These are phyloP conservation scores for Chaenogobius annularis DNA, from an alignment of 2,113 vertebrate genomes.

Conservation along the genomic window DNA sequence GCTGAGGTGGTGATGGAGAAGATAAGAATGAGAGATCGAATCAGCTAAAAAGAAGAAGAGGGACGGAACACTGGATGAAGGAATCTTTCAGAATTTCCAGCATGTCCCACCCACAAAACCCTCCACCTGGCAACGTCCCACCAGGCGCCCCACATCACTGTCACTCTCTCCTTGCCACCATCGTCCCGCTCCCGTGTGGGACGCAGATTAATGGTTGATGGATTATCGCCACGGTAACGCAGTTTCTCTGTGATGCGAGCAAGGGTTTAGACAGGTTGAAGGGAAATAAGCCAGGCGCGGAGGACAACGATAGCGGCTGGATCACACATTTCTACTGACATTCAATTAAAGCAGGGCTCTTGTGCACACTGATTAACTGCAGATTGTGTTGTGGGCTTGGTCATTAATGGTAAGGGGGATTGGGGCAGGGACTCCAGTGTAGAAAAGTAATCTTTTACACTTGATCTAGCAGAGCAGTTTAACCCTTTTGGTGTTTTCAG, in stretches of 20 bases:
- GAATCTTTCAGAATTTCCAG: constrained; percentile 1
- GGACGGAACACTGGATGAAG: neutral
- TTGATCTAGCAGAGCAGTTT: neutral
- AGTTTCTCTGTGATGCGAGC: neutral
- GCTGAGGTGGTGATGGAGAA: neutral
- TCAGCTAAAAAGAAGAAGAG: neutral
- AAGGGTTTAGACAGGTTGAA: constrained; percentile 16
- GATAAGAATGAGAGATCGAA: neutral
- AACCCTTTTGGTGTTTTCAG: neutral
- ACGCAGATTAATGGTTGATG: constrained; percentile 30
- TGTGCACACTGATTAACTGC: constrained; percentile 12
- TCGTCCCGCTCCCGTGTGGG: constrained; percentile 19
- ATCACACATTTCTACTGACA: constrained; percentile 38
- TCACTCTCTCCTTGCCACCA: neutral
- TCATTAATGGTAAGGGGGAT: constrained; percentile 9
- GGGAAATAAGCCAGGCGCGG: constrained; percentile 18
- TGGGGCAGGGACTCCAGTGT: neutral
- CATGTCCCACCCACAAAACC: constrained; percentile 85
- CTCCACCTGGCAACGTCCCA: constrained; percentile 88
- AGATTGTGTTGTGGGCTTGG: constrained; percentile 8
- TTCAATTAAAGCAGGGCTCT: constrained; percentile 35
- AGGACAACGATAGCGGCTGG: constrained; percentile 28
- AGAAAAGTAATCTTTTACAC: constrained; percentile 13
- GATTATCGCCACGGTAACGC: constrained; percentile 34
- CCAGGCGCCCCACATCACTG: neutral